A percentile compares a stretch with the other conserved stretches of the same genome.
These are phyloP conservation scores for Ailurus styani DNA, from an alignment of 2,113 vertebrate species.

Conservation along the genomic window DNA sequence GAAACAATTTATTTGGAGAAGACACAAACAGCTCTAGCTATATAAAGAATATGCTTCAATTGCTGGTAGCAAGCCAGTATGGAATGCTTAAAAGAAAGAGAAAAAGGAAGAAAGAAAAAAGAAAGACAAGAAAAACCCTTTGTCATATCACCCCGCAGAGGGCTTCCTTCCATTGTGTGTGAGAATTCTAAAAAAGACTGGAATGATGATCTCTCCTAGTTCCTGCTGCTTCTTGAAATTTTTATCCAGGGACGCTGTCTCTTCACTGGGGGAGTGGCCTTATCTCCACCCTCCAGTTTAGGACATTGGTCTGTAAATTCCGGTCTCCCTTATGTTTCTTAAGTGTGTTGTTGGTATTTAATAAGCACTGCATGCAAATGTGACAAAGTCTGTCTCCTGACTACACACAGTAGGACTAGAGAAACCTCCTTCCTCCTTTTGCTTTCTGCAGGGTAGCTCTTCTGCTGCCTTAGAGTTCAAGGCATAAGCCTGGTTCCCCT, in stretches of 20 bases:
- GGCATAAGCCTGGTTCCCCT: slow-evolving; percentile 30
- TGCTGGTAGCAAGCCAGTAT: slow-evolving; percentile 71
- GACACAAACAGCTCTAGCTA: slow-evolving; percentile 72
- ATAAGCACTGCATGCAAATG: not conserved
- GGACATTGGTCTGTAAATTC: not conserved
- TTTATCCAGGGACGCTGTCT: not conserved
- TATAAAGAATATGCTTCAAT: slow-evolving; percentile 70
- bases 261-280: not conserved
- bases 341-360: not conserved
- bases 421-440: not conserved
- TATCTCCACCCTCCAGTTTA: slow-evolving; percentile 35
- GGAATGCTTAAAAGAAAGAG: slow-evolving; percentile 23
- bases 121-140: slow-evolving; percentile 51
- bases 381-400: not conserved
- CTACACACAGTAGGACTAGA: not conserved
- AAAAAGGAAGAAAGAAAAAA: not conserved
- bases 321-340: not conserved
- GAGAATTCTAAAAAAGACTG: slow-evolving; percentile 19
- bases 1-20: slow-evolving; percentile 74
- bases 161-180: slow-evolving; percentile 39
- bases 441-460: not conserved
- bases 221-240: slow-evolving; percentile 35
- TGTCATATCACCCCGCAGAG: slow-evolving; percentile 41
- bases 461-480: slow-evolving; percentile 7
- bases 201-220: not conserved